phyloP scores from a whole-genome alignment of 2,113 vertebrate genomes.

The Gymnobelideus leadbeateri region DNA sequence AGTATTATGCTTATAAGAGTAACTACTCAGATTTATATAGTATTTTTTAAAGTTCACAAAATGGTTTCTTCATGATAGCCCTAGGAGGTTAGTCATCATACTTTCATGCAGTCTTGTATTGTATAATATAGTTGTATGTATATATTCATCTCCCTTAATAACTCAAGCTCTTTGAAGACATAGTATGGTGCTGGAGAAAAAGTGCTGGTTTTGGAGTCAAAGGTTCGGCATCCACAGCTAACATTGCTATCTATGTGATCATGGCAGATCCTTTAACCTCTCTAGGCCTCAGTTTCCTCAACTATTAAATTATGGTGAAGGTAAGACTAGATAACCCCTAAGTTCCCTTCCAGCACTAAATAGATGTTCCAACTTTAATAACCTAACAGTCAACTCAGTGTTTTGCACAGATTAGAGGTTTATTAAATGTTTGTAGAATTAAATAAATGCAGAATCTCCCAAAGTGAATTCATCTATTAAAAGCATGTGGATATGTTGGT shows the following conservation, averaged over 20 bases:
- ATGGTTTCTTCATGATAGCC: not conserved
- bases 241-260: not conserved
- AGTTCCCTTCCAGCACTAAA: not conserved
- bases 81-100: not conserved
- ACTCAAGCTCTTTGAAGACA: not conserved
- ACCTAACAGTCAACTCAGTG: not conserved
- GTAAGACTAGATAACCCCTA: not conserved
- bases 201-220: not conserved
- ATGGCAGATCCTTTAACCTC: not conserved
- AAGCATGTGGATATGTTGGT: not conserved
- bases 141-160: not conserved
- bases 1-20: not conserved
- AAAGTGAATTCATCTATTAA: not conserved
- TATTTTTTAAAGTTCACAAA: not conserved
- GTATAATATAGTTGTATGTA: not conserved
- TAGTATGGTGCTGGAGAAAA: not conserved
- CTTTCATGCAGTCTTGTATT: not conserved
- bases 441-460: not conserved
- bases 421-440: not conserved
- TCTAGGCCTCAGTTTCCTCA: not conserved
- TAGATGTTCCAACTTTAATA: not conserved
- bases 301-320: not conserved
- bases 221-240: not conserved
- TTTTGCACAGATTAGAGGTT: not conserved
- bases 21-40: not conserved